Evolutionary conservation across 2,888 invertebrate genomes (phyloP).

Genomic region (Agapetus fuscipes): DNA sequence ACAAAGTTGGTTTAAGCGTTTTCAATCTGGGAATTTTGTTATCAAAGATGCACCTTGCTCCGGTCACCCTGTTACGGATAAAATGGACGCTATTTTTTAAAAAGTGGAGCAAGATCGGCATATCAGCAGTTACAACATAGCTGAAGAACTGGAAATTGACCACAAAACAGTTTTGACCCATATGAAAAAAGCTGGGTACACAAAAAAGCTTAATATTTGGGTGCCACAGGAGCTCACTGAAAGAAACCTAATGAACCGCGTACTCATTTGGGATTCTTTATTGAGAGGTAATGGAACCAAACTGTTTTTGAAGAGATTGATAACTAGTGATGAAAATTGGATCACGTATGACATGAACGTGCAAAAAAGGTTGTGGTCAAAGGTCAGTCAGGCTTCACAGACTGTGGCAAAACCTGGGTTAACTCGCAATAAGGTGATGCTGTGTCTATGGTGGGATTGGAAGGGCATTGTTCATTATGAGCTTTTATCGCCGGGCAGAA

Average conservation of each 20-base stretch:
- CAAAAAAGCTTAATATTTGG: constrained; percentile 15
- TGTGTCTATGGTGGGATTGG: background rate
- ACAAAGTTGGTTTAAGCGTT: constrained; percentile 19
- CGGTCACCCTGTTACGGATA: background rate
- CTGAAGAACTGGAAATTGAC: constrained; percentile 15
- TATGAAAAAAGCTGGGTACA: constrained; percentile 11
- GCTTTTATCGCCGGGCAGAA: background rate
- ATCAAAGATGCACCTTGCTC: constrained; percentile 2
- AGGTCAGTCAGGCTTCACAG: constrained; percentile 20
- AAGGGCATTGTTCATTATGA: constrained; percentile 1
- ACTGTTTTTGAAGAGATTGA: constrained; percentile 18
- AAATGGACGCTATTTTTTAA: too few species aligned
- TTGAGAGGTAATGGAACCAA: constrained; percentile 16
- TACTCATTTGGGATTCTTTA: constrained; percentile 15
- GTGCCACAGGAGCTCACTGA: background rate
- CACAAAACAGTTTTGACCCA: constrained; percentile 21
- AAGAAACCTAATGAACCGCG: constrained; percentile 1
- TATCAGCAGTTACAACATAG: constrained; percentile 9
- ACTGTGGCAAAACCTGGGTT: constrained; percentile 18
- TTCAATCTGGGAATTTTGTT: constrained; percentile 17
- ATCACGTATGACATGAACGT: constrained; percentile 18
- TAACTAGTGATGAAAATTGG: constrained; percentile 16
- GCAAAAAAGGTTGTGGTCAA: constrained; percentile 21
- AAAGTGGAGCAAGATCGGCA: too few species aligned
- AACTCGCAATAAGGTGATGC: background rate